phyloP scores from a whole-genome alignment of 2,113 vertebrate genomes.

The Hiodon tergisus region DNA sequence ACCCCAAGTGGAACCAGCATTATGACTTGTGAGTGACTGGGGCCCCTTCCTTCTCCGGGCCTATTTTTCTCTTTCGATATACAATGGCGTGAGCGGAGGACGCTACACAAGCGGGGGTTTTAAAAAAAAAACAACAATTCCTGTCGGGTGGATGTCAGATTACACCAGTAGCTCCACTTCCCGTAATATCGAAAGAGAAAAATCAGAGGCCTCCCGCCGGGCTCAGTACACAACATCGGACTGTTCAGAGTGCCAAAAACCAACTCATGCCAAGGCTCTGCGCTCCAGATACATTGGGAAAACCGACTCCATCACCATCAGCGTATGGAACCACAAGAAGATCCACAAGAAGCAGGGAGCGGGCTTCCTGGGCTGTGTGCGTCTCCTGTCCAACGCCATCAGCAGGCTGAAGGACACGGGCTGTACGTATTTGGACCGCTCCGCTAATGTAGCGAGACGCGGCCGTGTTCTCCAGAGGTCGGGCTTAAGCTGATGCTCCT shows the following conservation, averaged over 20 bases:
- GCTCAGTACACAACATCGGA: neutral
- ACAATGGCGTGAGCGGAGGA: too few species aligned
- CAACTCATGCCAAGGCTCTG: neutral
- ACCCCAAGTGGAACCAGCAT: slow-evolving; percentile 98
- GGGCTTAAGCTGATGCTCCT: neutral
- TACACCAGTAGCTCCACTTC: too few species aligned
- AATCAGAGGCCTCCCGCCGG: neutral
- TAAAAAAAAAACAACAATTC: too few species aligned
- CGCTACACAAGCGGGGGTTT: neutral
- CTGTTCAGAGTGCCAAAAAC: neutral
- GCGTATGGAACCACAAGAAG: slow-evolving; percentile 98
- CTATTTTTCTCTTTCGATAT: neutral
- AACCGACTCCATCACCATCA: slow-evolving; percentile 95
- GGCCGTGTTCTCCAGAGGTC: neutral
- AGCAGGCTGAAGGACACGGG: slow-evolving; percentile 96
- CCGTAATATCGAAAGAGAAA: too few species aligned
- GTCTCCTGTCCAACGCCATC: slow-evolving; percentile 92
- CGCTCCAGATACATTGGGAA: slow-evolving; percentile 84
- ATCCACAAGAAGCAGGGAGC: slow-evolving; percentile 97
- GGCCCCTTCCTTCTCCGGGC: neutral
- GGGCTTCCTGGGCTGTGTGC: slow-evolving; percentile 92
- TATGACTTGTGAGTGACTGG: slow-evolving; percentile 85
- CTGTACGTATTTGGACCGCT: slow-evolving; percentile 65
- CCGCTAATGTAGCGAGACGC: slow-evolving; percentile 3
- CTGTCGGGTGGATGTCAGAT: too few species aligned